Evolutionary conservation across 1,140 invertebrate species (phyloP), one percentile per base, ranked within the genome.

Genomic region (Temnothorax longispinosus): DNA sequence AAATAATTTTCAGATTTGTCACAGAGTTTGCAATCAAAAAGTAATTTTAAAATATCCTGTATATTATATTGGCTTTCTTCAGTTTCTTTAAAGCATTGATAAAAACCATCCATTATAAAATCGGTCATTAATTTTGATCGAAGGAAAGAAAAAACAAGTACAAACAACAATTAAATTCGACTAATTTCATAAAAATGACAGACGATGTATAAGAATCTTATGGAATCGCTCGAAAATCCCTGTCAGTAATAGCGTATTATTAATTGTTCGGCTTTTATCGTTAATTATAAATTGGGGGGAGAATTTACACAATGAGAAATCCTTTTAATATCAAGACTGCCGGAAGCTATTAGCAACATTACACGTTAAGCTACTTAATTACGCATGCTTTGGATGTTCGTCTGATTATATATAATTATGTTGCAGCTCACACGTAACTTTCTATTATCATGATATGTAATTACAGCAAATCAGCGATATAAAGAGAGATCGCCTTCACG

Each of bases 291-390:
- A 41, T 80, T 81, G 18, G 1, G 44, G 13, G 21, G 21, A 4
- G 10, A 44, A 18, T 67, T 38, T 35, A 35, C 13, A 32, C 27
- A 15, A 0, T 32, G 32, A 15, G 11, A 1, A 1, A 15, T 54
- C 3, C 8, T 27, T 18, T 78, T 78, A 64, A 64, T 27, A 27
- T 65, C 10, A 44, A 80, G n/a, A 32, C 56, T 56, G 7, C 18
- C 47, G 64, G 62, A 54, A 56, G 21, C n/a, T 81, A 69, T 54
- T 69, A 80, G 32, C 2, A 52, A 15, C 27, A 50, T 80, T 80
- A 54, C 7, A 54, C n/a, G 13, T 21, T 21, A 54, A 41, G 15
- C 21, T 15, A 38, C 69, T 56, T 58, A 60, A 82, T 82, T 82
- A 74, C 3, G 3, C 21, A 38, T n/a, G n/a, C 18, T 32, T 72